Base-by-base conservation (phyloP, 2,113 vertebrate species). In the Corythoichthys intestinalis region DNA sequence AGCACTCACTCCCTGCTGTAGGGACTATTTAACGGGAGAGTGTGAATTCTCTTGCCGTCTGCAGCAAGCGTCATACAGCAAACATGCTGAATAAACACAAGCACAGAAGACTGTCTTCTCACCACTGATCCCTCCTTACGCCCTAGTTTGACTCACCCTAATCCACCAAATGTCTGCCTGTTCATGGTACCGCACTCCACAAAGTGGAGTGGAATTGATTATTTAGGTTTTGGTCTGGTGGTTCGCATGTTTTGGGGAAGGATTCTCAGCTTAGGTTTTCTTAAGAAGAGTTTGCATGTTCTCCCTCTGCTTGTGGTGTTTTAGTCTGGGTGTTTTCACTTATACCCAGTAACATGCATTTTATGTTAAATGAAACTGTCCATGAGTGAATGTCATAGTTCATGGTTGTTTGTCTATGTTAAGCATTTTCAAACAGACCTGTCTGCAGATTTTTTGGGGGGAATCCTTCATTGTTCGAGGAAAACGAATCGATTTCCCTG, bases 41-140 rank as follows among this genome's bases (percentile, higher is more conserved):
- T 89, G 72, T 77, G 89, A 90, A 86, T 76, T 88, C 57, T 91
- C 78, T 81, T 80, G 70, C 80, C 72, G 72, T 12, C 49, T 35
- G 46, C 74, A 64, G 76, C 62, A 44, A 48, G 73, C 39, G 34
- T 75, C 82, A 88, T 71, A 63, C 39, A 91, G 88, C 78, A 94
- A 93, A 93, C 83, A 92, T 44, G 7, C 78, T 92, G 76, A 91
- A 83, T 87, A 93, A 93, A 94, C 88, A 92, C 80, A 3, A 54
- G 70, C 63, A 66, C 49, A 67, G 68, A 65, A 70, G 74, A 73
- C 65, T 14, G 15, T 81, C 72, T 69, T 82, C 72, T 72, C 78
- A 64, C 60, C 54, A 41, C 39, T 34, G 74, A 77, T 28, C 67
- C 72, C 66, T 76, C 74, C 70, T 75, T 66, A 41, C 67, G 66